Conservation (phyloP, 2,797 vertebrate genomes). For the Tinamus major region DNA sequence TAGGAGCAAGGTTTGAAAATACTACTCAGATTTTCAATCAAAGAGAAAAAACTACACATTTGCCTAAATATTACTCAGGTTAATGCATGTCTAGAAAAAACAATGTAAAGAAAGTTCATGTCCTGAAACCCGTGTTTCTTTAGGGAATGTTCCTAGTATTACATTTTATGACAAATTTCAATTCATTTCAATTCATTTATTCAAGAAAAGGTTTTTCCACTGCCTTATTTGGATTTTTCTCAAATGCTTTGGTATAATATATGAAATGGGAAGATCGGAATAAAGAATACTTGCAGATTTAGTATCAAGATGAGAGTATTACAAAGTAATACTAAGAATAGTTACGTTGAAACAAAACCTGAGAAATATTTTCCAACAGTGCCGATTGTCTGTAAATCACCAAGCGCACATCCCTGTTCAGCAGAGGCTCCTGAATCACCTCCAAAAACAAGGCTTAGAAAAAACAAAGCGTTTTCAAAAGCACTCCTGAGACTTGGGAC, state of each 20-base stretch:
- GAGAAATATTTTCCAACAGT: constrained; percentile 14
- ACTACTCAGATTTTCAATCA: background rate
- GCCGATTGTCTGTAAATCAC: constrained; percentile 3
- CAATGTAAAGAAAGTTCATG: background rate
- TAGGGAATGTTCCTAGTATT: background rate
- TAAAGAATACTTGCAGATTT: constrained; percentile 15
- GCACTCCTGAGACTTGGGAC: background rate
- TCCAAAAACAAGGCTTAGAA: constrained; percentile 19
- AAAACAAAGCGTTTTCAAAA: constrained; percentile 23
- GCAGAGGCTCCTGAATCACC: background rate
- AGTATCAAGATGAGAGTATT: background rate
- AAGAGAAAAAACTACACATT: background rate
- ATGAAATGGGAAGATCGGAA: background rate
- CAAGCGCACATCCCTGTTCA: constrained; percentile 11
- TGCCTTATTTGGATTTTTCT: background rate
- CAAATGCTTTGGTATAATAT: background rate
- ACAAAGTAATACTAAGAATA: background rate
- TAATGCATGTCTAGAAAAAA: background rate
- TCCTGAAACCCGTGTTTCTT: background rate
- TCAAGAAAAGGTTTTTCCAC: background rate
- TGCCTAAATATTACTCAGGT: background rate
- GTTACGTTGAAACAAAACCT: background rate
- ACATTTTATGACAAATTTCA: background rate
- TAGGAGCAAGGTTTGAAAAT: background rate
- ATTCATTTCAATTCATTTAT: background rate